Base-by-base conservation (phyloP, 2,797 vertebrate genomes). In the Melopsittacus undulatus region DNA sequence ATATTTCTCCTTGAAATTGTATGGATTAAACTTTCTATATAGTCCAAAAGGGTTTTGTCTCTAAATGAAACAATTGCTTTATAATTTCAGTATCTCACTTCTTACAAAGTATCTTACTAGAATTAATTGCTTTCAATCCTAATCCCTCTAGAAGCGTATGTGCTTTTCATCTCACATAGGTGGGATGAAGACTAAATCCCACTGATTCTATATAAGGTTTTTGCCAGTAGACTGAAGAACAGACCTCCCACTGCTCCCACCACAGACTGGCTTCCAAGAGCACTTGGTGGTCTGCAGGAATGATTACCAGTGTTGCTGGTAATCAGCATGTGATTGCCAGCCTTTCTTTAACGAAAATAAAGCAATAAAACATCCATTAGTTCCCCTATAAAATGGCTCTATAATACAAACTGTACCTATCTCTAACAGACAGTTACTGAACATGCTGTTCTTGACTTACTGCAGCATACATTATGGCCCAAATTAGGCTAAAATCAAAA, bases 361-460 rank as follows among this genome's bases (percentile, higher is more conserved):
- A 79, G 43, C 91, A 94, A 38, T 88, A 67, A 92, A 91, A 38
- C 23, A 34, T 48, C 89, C 84, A 49, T 79, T 86, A 68, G 23
- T 5, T 82, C 42, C 59, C 70, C 74, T 51, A 2, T 67, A 76
- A 95, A 94, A 81, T 20, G 57, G 10, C 67, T 90, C 63, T 74
- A 13, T 51, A 56, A 43, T 59, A 75, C 82, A 82, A 79, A 70
- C 43, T 30, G 20, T 78, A 57, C 80, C 36, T 51, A 4, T 51
- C 64, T 59, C 79, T 57, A 48, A 34, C 61, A 61, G 42, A 57
- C 38, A 76, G 67, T 38, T 75, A 29, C 36, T 54, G 83, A 89
- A 82, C 34, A 24, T 79, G 86, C 49, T 76, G 83, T 59, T 84
- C 90, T 56, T 72, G 57, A 62, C 36, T 78, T 42, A 23, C 56